phyloP scores from a whole-genome alignment of 2,888 invertebrate species.

The Crematogaster levior region DNA sequence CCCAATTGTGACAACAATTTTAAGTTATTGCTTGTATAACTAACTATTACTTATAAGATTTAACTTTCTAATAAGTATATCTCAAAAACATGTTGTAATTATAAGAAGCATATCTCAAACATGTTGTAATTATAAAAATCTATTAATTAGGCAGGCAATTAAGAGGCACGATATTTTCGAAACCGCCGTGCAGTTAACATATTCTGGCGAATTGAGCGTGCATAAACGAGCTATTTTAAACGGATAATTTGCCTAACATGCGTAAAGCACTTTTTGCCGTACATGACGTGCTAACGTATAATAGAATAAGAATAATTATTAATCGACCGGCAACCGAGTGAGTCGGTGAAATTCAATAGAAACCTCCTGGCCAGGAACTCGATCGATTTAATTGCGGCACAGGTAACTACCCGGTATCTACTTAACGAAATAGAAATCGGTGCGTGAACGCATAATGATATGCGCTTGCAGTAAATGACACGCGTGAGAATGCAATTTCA shows the following conservation, averaged over 20 bases:
- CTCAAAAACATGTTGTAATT: constrained; percentile 53
- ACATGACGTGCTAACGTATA: constrained; percentile 30
- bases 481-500: constrained; percentile 48
- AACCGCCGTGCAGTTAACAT: constrained; percentile 28
- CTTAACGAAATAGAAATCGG: constrained; percentile 56
- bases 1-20: not conserved
- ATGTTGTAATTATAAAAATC: constrained; percentile 55
- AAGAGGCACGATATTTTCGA: constrained; percentile 37
- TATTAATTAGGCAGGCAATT: constrained; percentile 55
- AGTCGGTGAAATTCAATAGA: constrained; percentile 55
- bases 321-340: constrained; percentile 41
- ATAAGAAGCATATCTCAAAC: constrained; percentile 9
- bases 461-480: constrained; percentile 19
- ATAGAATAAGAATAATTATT: constrained; percentile 27
- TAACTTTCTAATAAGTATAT: not conserved
- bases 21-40: not conserved
- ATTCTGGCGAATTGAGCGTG: not conserved
- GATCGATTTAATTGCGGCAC: constrained; percentile 45
- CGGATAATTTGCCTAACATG: constrained; percentile 30
- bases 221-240: constrained; percentile 19
- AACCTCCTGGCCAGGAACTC: constrained; percentile 49
- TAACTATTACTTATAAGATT: not conserved
- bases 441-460: constrained; percentile 9
- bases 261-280: constrained; percentile 12
- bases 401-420: constrained; percentile 2